Percentiles rank a stretch among this genome's conserved stretches.
These are phyloP conservation scores for Callopanchax toddi DNA, from an alignment of 2,113 vertebrate genomes.

Conservation along the genomic window DNA sequence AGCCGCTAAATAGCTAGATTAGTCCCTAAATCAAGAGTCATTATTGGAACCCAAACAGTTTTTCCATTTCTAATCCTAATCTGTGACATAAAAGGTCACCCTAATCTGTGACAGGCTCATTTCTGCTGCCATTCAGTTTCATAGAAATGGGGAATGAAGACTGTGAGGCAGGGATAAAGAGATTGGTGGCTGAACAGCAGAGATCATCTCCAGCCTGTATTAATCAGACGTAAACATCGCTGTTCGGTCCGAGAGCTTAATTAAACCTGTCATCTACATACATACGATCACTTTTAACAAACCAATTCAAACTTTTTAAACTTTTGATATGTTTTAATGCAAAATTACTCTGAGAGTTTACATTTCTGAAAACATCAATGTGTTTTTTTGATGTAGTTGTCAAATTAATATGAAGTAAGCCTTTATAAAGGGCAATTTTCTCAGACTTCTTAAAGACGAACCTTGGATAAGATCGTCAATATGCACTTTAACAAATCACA, in stretches of 20 bases:
- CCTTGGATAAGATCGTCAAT: too few species aligned
- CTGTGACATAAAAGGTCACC: constrained; percentile 64
- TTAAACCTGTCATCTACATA: constrained; percentile 12
- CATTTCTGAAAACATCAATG: background rate
- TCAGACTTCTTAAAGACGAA: too few species aligned
- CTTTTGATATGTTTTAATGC: background rate
- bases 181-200: constrained; percentile 33
- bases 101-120: constrained; percentile 62
- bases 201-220: constrained; percentile 31
- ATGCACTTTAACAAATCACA: too few species aligned
- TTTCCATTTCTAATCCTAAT: constrained; percentile 48
- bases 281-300: constrained; percentile 1
- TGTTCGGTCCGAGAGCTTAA: background rate
- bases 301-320: background rate
- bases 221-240: constrained; percentile 31
- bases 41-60: constrained; percentile 49
- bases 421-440: too few species aligned
- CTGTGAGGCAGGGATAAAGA: constrained; percentile 24
- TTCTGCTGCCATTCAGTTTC: constrained; percentile 46
- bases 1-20: constrained; percentile 49
- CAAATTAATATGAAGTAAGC: too few species aligned
- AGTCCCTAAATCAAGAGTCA: constrained; percentile 54
- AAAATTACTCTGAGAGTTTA: constrained; percentile 2
- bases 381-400: too few species aligned
- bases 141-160: constrained; percentile 39